A percentile compares a stretch with the other conserved stretches of the same genome.
These are phyloP conservation scores for Habropoda laboriosa DNA, from an alignment of 1,140 invertebrate genomes.

Conservation along the genomic window DNA sequence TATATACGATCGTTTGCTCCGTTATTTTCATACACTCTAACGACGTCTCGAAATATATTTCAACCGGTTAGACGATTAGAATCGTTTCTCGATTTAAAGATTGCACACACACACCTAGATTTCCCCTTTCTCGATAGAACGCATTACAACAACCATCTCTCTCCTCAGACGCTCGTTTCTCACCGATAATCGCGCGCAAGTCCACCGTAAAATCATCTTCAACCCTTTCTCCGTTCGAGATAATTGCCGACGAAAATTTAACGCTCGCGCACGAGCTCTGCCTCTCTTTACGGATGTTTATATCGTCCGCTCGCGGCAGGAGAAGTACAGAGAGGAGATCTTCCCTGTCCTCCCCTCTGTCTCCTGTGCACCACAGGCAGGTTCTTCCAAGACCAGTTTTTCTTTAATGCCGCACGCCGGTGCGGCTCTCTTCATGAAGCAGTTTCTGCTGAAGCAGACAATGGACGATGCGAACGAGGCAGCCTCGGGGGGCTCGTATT, in stretches of 20 bases:
- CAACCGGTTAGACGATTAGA: neutral
- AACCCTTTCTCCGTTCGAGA: too few species aligned
- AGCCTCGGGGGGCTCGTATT: constrained; percentile 54
- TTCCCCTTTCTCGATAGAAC: neutral
- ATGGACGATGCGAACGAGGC: constrained; percentile 46
- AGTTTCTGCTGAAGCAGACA: constrained; percentile 50
- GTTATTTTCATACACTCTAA: neutral
- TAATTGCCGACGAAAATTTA: constrained; percentile 5
- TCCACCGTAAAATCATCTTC: neutral
- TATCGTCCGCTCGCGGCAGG: constrained; percentile 11
- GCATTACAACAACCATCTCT: too few species aligned
- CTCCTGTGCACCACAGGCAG: constrained; percentile 21
- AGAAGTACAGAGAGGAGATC: constrained; percentile 23
- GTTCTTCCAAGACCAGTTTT: constrained; percentile 55
- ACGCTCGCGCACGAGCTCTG: constrained; percentile 7
- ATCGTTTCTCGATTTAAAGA: neutral
- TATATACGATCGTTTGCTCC: neutral
- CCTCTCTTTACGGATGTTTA: constrained; percentile 40
- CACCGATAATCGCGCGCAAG: neutral
- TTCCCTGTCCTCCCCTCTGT: too few species aligned
- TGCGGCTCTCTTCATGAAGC: constrained; percentile 46
- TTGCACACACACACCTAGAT: neutral
- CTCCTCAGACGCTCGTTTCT: too few species aligned
- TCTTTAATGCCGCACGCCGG: constrained; percentile 42
- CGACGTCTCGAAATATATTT: neutral